These are phyloP conservation scores for Lepidocyrtoides sp. DNA, from an alignment of 2,888 invertebrate species.

Conservation along the genomic window DNA sequence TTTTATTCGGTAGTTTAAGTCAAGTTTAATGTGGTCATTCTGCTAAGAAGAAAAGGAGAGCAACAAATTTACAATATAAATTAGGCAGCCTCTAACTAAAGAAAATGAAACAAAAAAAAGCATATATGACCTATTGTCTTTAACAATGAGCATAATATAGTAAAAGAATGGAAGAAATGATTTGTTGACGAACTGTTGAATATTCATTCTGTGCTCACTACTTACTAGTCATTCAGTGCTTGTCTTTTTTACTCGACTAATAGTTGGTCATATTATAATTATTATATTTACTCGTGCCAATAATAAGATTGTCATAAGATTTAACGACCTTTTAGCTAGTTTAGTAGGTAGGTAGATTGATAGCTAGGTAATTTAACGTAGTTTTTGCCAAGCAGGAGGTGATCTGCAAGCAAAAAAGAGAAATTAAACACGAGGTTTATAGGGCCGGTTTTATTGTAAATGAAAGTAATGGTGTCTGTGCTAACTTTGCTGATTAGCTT, in stretches of 20 bases:
- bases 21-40: background rate
- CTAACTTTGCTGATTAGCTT: background rate
- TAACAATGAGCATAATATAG: too few species aligned
- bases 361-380: background rate
- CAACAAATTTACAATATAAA: background rate
- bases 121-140: background rate
- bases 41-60: background rate
- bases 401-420: background rate
- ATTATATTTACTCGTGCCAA: too few species aligned
- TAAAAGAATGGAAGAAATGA: background rate
- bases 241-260: too few species aligned
- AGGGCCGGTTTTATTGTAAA: constrained; percentile 26
- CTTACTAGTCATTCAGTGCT: background rate
- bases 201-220: too few species aligned
- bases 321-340: too few species aligned
- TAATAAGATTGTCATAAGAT: too few species aligned
- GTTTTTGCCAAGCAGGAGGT: too few species aligned
- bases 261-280: too few species aligned
- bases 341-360: too few species aligned
- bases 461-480: background rate
- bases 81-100: background rate
- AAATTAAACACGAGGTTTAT: constrained; percentile 21
- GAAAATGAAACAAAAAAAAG: background rate
- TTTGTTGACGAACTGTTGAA: background rate
- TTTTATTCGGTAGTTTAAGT: background rate